These are phyloP conservation scores for Triplophysa tibetana DNA, from an alignment of 2,113 vertebrate genomes.

Conservation along the genomic window DNA sequence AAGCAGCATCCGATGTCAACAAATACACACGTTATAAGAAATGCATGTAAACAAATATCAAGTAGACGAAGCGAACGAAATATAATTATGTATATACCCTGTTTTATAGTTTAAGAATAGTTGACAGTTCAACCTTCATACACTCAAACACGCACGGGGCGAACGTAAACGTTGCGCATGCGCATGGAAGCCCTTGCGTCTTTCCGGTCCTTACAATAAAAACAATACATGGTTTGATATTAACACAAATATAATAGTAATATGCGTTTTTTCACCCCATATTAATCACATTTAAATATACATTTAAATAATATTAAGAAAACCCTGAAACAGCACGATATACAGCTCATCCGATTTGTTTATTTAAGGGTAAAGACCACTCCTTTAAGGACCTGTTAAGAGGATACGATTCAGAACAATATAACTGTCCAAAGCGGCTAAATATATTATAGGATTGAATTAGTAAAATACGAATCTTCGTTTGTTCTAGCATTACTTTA, in stretches of 20 bases:
- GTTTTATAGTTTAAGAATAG: background rate
- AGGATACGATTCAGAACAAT: background rate
- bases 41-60: constrained; percentile 3
- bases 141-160: background rate
- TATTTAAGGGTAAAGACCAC: background rate
- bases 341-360: background rate
- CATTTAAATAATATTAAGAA: background rate
- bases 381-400: constrained; percentile 19
- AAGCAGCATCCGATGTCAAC: background rate
- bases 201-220: background rate
- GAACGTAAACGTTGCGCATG: background rate
- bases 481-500: background rate
- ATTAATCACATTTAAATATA: background rate
- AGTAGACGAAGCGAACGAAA: no score
- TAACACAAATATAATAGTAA: no score
- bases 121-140: constrained; percentile 19
- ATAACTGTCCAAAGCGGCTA: background rate
- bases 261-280: background rate
- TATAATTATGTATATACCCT: no score
- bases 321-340: background rate
- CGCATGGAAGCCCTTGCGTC: background rate
- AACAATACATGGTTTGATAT: background rate
- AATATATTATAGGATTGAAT: background rate
- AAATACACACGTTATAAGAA: background rate
- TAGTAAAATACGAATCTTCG: background rate